phyloP scores from a whole-genome alignment of 2,888 invertebrate genomes.

The Athalia circularis region DNA sequence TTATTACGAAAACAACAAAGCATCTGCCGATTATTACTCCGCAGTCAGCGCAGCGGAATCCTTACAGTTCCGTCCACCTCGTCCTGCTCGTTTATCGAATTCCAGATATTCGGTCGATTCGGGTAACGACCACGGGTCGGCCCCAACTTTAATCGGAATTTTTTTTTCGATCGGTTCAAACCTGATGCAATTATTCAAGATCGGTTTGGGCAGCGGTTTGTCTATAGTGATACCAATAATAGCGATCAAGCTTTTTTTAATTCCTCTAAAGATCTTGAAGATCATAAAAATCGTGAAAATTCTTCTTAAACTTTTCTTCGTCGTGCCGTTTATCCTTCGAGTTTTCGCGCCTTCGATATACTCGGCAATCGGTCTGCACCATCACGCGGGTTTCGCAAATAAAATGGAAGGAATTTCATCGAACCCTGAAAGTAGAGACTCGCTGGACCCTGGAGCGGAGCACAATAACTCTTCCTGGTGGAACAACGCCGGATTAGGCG shows the following conservation, averaged over 20 bases:
- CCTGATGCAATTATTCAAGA: slow-evolving; percentile 54
- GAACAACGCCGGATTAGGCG: not conserved
- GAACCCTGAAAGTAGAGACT: slow-evolving; percentile 19
- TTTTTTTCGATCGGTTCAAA: slow-evolving; percentile 50
- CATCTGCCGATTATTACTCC: too few relatives aligned
- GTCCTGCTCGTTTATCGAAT: not conserved
- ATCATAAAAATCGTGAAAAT: slow-evolving; percentile 57
- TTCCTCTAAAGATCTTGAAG: slow-evolving; percentile 57
- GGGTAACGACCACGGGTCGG: not conserved
- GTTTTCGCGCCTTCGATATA: slow-evolving; percentile 53
- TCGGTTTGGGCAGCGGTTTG: slow-evolving; percentile 51
- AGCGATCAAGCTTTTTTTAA: slow-evolving; percentile 53
- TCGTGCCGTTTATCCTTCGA: slow-evolving; percentile 57
- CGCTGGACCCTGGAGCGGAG: not conserved
- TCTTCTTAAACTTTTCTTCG: slow-evolving; percentile 56
- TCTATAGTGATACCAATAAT: slow-evolving; percentile 57
- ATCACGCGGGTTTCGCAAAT: not conserved
- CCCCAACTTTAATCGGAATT: slow-evolving; percentile 46
- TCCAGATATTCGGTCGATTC: not conserved
- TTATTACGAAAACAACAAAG: too few relatives aligned
- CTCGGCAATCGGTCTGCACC: slow-evolving; percentile 31
- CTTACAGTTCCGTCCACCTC: too few relatives aligned
- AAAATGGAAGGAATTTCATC: not conserved
- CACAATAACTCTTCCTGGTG: slow-evolving; percentile 27
- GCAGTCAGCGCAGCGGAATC: too few relatives aligned